Evolutionary conservation across 2,888 invertebrate species (phyloP).

Genomic region (Caenorhabditis macrosperma): DNA sequence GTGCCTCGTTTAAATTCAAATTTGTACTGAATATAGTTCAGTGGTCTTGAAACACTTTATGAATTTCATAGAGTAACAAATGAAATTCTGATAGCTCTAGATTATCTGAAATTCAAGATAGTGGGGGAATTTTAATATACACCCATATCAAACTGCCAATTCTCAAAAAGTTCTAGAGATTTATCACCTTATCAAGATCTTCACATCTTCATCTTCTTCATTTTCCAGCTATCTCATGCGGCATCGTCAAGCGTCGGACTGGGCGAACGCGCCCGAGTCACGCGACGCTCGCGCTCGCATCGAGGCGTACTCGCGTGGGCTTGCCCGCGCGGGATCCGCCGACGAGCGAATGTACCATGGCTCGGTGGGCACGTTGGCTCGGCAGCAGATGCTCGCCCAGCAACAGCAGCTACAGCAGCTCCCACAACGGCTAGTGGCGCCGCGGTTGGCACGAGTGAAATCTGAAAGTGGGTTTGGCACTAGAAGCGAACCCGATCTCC

Average conservation of each 20-base stretch:
- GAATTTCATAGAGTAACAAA: too few relatives aligned
- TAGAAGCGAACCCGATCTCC: slow-evolving; percentile 77
- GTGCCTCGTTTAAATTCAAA: too few relatives aligned
- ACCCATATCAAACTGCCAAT: too few relatives aligned
- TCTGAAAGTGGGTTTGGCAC: slow-evolving; percentile 78
- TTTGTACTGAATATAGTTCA: too few relatives aligned
- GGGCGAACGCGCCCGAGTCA: slow-evolving; percentile 61
- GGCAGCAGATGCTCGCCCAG: neutral
- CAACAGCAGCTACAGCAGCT: neutral
- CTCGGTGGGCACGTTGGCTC: slow-evolving; percentile 20
- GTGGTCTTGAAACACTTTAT: too few relatives aligned
- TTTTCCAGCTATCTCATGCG: slow-evolving; percentile 65
- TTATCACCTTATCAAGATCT: too few relatives aligned
- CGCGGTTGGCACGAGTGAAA: slow-evolving; percentile 75
- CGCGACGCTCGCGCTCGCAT: slow-evolving; percentile 64
- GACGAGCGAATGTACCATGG: slow-evolving; percentile 57
- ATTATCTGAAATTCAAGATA: too few relatives aligned
- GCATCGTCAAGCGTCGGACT: slow-evolving; percentile 65
- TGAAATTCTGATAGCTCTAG: too few relatives aligned
- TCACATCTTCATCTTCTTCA: too few relatives aligned
- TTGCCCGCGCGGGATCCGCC: slow-evolving; percentile 60
- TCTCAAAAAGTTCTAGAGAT: too few relatives aligned
- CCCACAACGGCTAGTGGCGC: slow-evolving; percentile 69
- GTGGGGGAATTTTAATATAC: too few relatives aligned
- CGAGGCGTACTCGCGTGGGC: slow-evolving; percentile 62